Base-by-base conservation (phyloP, 2,888 invertebrate genomes). In the Caradrina kadenii region DNA sequence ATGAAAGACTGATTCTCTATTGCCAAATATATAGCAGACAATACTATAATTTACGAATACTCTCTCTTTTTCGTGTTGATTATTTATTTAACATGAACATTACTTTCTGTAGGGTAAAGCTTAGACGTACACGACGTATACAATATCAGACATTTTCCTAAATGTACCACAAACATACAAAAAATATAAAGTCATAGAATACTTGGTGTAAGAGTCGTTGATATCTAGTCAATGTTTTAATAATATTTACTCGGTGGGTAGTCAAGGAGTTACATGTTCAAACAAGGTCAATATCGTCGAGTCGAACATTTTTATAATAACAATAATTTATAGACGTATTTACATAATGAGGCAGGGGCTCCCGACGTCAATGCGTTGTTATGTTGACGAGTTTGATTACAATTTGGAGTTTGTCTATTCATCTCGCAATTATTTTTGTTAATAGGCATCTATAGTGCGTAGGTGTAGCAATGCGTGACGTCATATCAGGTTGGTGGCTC, bases 341-440 rank as follows among this genome's bases (percentile, higher is more conserved):
- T 52, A 22, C 63, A 63, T 61, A 63, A 60, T 56, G 19, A 56
- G 52, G 42, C 19, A 42, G 31, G 45, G 49, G 10, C 22, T 35
- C 53, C 22, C 53, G n/a, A 13, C 17, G 48, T 15, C 15, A n/a
- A n/a, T 56, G 35, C 45, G 19, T 35, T 15, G 54, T 76, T 69
- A 76, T 52, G 35, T 35, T 58, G 71, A 70, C 52, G 17, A 42
- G 58, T 76, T 76, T 42, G 56, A 76, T 69, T 31, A 53, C 48
- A 45, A 52, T 26, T 39, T 61, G 45, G 26, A 11, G 48, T 54
- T 17, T n/a, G 67, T 59, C 39, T n/a, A 49, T 54, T 75, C 26
- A 39, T 21, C 11, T 48, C 21, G 42, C 39, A 54, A 59, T 54
- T 59, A 74, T 42, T 55, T 63, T 55, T 26, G 48, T 54, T 48